Base-by-base conservation (phyloP, 1,140 invertebrate genomes). In the Aporrectodea caliginosa region DNA sequence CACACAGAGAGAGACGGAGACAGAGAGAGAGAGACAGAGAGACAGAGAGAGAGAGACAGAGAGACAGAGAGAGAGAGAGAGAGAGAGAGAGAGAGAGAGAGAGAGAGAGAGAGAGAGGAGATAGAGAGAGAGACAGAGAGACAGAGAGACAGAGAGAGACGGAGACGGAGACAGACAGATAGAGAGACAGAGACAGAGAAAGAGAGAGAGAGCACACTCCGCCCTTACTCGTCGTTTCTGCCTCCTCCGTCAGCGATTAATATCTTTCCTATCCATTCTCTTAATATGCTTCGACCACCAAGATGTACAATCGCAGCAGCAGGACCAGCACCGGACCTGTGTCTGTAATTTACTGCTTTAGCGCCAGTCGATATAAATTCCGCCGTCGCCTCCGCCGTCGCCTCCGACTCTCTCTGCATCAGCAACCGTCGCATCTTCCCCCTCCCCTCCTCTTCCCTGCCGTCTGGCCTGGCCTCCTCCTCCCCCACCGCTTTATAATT, bases 81-180 rank as follows among this genome's bases (percentile, higher is more conserved):
- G 71, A 32, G 71, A 73, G 71, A 73, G 71, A 32, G 71, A 73
- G 71, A 73, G 71, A 32, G 71, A 73, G 71, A 73, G 31, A 73
- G 71, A 73, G 6, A 73, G 71, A 73, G 6, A 73, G 71, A 73
- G 6, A 73, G 71, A 73, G 6, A 73, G 71, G 71, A 32, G 71
- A 73, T 2, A 73, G 71, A 32, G 71, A 73, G 71, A 73, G 31
- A 73, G 71, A 73, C 27, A 73, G 71, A 73, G 6, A 73, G 71
- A 73, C 27, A 73, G 71, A 73, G 6, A 73, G 71, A 73, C 27
- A 73, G 71, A 73, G 6, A 58, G 43, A 32, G 6, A 73, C 2
- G n/a, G 6, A 73, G 71, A 73, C 27, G n/a, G 71, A 73, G 71
- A 73, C 2, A 32, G 6, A 73, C 2, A 73, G 71, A 73, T n/a